These are phyloP conservation scores for Chelonoidis abingdonii DNA, from an alignment of 2,113 vertebrate genomes.

Conservation along the genomic window DNA sequence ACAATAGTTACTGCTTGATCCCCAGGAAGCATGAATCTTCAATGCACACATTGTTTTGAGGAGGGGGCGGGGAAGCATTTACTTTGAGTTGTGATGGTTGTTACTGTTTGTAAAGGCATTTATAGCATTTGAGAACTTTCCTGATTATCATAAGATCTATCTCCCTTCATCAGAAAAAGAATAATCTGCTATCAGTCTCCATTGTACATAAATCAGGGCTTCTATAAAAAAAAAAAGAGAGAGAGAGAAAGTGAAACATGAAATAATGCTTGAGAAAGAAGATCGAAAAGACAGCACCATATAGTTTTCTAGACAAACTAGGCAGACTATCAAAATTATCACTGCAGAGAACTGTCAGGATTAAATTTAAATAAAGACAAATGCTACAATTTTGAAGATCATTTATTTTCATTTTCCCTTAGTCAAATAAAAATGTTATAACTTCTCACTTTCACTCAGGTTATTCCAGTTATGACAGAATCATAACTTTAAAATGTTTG, in stretches of 20 bases:
- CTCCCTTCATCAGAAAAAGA: neutral
- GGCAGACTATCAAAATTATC: conserved; percentile 5
- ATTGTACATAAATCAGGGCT: neutral
- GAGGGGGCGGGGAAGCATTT: neutral
- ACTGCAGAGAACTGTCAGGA: neutral
- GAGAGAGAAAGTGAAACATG: neutral
- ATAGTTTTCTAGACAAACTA: neutral
- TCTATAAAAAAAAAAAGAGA: neutral
- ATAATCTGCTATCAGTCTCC: neutral
- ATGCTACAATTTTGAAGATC: neutral
- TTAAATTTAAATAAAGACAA: conserved; percentile 18
- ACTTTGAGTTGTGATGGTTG: neutral
- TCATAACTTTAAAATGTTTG: neutral
- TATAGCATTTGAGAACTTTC: neutral
- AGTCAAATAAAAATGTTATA: neutral
- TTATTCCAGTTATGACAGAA: neutral
- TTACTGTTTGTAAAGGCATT: neutral
- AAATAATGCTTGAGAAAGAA: neutral
- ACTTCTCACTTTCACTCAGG: neutral
- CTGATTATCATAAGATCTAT: neutral
- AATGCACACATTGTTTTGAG: neutral
- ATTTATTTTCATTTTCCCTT: neutral
- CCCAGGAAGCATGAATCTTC: neutral
- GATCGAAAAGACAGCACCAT: neutral
- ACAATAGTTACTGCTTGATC: neutral